Evolutionary conservation across 2,888 invertebrate species (phyloP).

Genomic region (Erebia epiphron): DNA sequence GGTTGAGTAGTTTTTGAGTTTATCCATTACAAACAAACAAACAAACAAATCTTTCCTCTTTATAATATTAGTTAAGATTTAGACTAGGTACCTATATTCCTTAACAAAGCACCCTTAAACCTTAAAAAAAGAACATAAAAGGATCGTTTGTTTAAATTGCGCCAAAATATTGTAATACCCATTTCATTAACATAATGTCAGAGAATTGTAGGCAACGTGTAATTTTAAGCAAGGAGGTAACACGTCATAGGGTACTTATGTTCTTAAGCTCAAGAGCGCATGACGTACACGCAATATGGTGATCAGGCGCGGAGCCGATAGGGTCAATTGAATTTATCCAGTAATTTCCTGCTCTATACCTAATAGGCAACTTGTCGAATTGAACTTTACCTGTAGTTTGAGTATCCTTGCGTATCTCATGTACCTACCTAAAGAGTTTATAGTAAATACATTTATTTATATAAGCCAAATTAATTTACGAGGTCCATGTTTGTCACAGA

Average conservation of each 20-base stretch:
- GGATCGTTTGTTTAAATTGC: background rate
- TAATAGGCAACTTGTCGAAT: constrained; percentile 60
- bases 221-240: constrained; percentile 17
- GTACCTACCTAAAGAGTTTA: no score
- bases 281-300: constrained; percentile 16
- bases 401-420: background rate
- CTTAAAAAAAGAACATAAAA: background rate
- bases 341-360: constrained; percentile 66
- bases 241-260: constrained; percentile 13
- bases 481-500: no score
- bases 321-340: constrained; percentile 44
- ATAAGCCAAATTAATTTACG: no score
- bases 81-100: no score
- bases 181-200: constrained; percentile 13
- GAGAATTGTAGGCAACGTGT: background rate
- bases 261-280: constrained; percentile 3
- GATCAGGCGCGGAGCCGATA: constrained; percentile 18
- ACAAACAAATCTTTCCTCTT: no score
- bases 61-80: no score
- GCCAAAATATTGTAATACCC: constrained; percentile 6
- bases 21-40: no score
- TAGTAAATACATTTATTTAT: no score
- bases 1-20: no score
- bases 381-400: constrained; percentile 49
- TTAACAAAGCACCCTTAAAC: background rate